Evolutionary conservation across 1,140 invertebrate species (phyloP).

Genomic region (Lepidurus couesii): DNA sequence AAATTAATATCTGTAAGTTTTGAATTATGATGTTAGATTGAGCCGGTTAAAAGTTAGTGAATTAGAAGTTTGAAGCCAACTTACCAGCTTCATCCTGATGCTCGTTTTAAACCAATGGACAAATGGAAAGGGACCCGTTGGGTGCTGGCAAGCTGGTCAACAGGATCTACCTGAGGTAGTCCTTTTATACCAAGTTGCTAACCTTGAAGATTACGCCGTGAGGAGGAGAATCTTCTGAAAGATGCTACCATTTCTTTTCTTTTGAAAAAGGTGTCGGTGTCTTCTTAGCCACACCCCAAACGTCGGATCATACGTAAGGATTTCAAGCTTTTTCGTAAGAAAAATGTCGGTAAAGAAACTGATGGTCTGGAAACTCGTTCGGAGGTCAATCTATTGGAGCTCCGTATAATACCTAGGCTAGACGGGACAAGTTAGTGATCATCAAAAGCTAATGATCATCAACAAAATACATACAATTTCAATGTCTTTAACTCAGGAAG

Average conservation of each 20-base stretch:
- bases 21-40: neutral
- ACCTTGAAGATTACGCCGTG: constrained; percentile 2
- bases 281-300: constrained; percentile 1
- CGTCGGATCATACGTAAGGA: neutral
- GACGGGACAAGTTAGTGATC: no score
- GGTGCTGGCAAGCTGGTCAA: neutral
- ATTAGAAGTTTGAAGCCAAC: neutral
- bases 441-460: no score
- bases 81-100: neutral
- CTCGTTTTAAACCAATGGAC: neutral
- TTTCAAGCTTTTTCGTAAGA: no score
- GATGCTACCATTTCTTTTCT: neutral
- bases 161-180: constrained; percentile 37
- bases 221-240: neutral
- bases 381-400: no score
- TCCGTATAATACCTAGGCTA: no score
- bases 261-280: neutral
- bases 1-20: neutral
- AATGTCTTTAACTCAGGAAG: no score
- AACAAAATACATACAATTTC: no score
- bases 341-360: no score
- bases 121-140: neutral
- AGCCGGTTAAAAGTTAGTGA: neutral
- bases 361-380: no score
- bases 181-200: constrained; percentile 42